Evolutionary conservation across 1,140 invertebrate genomes (phyloP), one percentile per base, ranked within the genome.

Genomic region (Lepidostoma basale): DNA sequence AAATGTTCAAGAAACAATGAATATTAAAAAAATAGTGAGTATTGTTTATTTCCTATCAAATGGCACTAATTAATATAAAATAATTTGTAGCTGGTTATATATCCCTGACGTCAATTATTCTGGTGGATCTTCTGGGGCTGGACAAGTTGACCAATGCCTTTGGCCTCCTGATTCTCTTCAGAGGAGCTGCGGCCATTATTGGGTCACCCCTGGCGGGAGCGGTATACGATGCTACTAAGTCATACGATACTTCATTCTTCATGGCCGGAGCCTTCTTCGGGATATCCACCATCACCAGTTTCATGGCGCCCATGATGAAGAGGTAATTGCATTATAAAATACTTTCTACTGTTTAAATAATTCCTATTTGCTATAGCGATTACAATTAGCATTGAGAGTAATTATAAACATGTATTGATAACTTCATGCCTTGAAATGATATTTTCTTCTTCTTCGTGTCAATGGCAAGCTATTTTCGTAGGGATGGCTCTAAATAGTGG

Each of bases 71-170:
- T 36, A 2, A 36, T 12, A 36, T 6, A 9, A 23, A 58, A n/a
- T n/a, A n/a, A 25, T 33, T 84, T 89, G 69, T 83, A 96, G 95
- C 97, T 71, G 96, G 96, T 26, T 99, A 98, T 80, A 97, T 99
- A 74, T 98, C 96, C 0, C 83, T 99, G 39, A 98, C 97, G 30
- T 99, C 97, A 16, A 98, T 99, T 77, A 97, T 99, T 75, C 85
- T 99, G 47, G 96, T 98, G 71, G 97, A 99, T 76, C 83, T 98
- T 14, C 85, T 99, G 28, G 97, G 97, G 10, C 83, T 99, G 74
- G 96, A 98, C 74, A 95, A 95, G 80, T 82, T 99, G 67, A 98
- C 97, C 36, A 98, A 97, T 78, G 96, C 96, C 18, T 99, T 98
- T 80, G 97, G 97, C 28, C 84, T 99, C 56, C 83, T 99, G 47